These are phyloP conservation scores for Pseudomyrmex pallidus DNA, from an alignment of 1,140 invertebrate genomes.

Conservation along the genomic window DNA sequence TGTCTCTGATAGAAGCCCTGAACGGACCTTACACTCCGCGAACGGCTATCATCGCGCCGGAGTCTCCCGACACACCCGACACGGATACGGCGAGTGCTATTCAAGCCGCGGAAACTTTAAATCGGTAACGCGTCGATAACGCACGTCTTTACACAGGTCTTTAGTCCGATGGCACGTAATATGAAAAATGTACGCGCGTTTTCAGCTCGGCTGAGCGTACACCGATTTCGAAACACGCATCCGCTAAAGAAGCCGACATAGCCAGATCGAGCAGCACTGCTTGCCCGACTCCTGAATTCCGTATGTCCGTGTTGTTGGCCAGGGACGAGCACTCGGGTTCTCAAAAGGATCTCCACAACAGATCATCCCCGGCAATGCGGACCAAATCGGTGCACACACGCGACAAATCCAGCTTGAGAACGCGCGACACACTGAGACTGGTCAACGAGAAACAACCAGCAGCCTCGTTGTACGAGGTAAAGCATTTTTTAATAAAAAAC, in stretches of 20 bases:
- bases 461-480: slow-evolving; percentile 84
- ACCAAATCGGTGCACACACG: slow-evolving; percentile 81
- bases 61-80: slow-evolving; percentile 85
- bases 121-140: slow-evolving; percentile 83
- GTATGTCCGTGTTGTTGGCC: slow-evolving; percentile 89
- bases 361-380: slow-evolving; percentile 81
- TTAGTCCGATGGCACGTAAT: neutral
- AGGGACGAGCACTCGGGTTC: slow-evolving; percentile 87
- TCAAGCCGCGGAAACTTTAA: slow-evolving; percentile 89
- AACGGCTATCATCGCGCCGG: slow-evolving; percentile 85
- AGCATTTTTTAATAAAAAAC: slow-evolving; percentile 11
- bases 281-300: slow-evolving; percentile 86
- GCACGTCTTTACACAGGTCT: too few relatives aligned
- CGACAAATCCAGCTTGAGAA: slow-evolving; percentile 80
- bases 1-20: slow-evolving; percentile 98
- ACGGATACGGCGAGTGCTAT: slow-evolving; percentile 86
- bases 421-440: slow-evolving; percentile 85
- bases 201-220: slow-evolving; percentile 81
- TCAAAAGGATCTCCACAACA: slow-evolving; percentile 81
- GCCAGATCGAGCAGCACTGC: slow-evolving; percentile 79
- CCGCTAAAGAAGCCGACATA: slow-evolving; percentile 79
- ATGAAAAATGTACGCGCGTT: neutral
- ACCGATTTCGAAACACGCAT: slow-evolving; percentile 79
- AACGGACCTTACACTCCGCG: slow-evolving; percentile 94
- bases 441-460: slow-evolving; percentile 86